Evolutionary conservation across 2,888 invertebrate genomes (phyloP), one percentile per base, ranked within the genome.

Genomic region (Isoperla grammatica): DNA sequence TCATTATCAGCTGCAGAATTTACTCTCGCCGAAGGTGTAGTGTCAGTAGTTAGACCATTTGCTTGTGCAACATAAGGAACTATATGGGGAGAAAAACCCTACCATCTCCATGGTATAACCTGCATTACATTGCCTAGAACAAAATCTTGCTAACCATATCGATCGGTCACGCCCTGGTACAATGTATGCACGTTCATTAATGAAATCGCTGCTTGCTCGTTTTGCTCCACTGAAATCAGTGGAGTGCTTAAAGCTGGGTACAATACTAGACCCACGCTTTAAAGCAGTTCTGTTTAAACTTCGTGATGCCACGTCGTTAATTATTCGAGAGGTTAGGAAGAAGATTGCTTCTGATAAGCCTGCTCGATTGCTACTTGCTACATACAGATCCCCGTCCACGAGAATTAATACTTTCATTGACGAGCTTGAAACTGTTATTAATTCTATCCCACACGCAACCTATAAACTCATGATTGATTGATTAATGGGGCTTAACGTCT

Each of bases 51-150:
- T 8, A n/a, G 15, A 12, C 40, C 20, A n/a, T 43, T 43, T 11
- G 6, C 19, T n/a, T 15, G 42, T 35, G 42, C 15, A 1, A 56
- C 56, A n/a, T 8, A 39, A 29, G n/a, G 42, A 40, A 12, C 12
- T 56, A 4, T 56, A 42, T 17, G 15, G 11, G 9, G 22, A 56
- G 9, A 56, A 40, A 20, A n/a, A 42, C 13, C 56, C 56, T 12
- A 56, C 56, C 2, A 8, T 43, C 12, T 42, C 56, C 12, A 42
- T 56, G 56, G 43, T 22, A 37, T 22, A 17, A n/a, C 56, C 56
- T 17, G 20, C 43, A 3, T 20, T 20, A 2, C 22, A 56, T 43
- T 40, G 56, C 13, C 22, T 56, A 37, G 8, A 39, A 20, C 19
- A 17, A 22, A 20, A 19, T 8, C 12, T 56, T 4, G 20, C 19